Base-by-base conservation (phyloP, 1,140 invertebrate genomes). In the Drosophila nigromelanica region DNA sequence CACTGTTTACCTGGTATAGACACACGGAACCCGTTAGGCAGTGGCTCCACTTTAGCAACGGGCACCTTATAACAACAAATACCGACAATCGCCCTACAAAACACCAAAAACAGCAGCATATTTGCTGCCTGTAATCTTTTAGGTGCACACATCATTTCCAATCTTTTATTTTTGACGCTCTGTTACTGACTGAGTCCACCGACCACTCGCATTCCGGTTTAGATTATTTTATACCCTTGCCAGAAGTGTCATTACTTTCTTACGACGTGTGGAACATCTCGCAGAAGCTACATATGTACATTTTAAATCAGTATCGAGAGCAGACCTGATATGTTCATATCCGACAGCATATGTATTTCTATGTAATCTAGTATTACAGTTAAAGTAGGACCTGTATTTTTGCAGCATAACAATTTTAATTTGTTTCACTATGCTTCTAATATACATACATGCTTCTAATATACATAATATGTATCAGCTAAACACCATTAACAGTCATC, bases 1-100 rank as follows among this genome's bases (percentile, higher is more conserved):
- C 33, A 15, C 30, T n/a, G 10, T 40, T 85, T 54, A 91, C 90
- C 77, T 73, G 85, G 89, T 42, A 91, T 91, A 0, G 86, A 90
- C 5, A 91, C 66, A 5, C 73, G 76, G 68, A 91, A 91, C 3
- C 86, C 80, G 40, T 78, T 76, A 7, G 51, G 27, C 24, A 78
- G 47, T 11, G 80, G 45, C 54, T 91, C 80, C 37, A 91, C 72
- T 37, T 21, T 52, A 8, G 69, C 73, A 11, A 60, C 33, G 7
- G 83, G 83, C 5, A 89, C 62, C 30, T 89, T 89, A 45, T 89
- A 89, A 10, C 51, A 33, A 21, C 35, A 37, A 15, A 33, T 52
- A 35, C 7, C 58, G 10, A 27, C 12, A 45, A 43, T 45, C 12
- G 27, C 55, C 14, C 14, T 8, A n/a, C 43, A 27, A 11, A 62